These are phyloP conservation scores for Cosmia trapezina DNA, from an alignment of 2,888 invertebrate species.

Conservation along the genomic window DNA sequence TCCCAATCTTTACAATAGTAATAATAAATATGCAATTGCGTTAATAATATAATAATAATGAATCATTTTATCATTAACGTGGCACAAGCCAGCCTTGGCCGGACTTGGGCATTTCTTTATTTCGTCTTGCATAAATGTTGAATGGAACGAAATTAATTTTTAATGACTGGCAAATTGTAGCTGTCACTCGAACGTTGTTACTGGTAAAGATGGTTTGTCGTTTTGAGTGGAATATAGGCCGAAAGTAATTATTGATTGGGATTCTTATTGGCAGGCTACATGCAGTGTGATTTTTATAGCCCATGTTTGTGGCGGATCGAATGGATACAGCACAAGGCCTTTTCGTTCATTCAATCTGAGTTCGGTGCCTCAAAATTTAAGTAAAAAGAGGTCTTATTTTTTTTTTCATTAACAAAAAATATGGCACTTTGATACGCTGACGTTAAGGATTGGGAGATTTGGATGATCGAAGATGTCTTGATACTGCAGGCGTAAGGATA, in stretches of 20 bases:
- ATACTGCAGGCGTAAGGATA: not conserved
- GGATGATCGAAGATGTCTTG: no score
- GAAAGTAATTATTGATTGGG: conserved; percentile 47
- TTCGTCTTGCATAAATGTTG: conserved; percentile 43
- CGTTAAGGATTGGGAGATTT: not conserved
- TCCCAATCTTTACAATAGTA: conserved; percentile 17
- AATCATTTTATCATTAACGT: conserved; percentile 54
- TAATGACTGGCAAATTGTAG: conserved; percentile 60
- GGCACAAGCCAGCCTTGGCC: conserved; percentile 56
- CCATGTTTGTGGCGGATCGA: conserved; percentile 13
- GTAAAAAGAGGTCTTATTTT: not conserved
- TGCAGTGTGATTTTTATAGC: conserved; percentile 17
- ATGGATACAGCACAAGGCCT: conserved; percentile 35
- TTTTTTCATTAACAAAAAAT: not conserved
- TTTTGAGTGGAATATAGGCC: conserved; percentile 20
- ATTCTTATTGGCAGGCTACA: conserved; percentile 35
- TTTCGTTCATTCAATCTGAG: conserved; percentile 14
- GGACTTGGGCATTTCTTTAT: conserved; percentile 60
- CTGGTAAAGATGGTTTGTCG: conserved; percentile 35
- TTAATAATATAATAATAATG: conserved; percentile 45
- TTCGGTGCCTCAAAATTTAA: not conserved
- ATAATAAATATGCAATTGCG: conserved; percentile 29
- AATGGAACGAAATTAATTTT: conserved; percentile 57
- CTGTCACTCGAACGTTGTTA: conserved; percentile 21
- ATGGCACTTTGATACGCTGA: no score